Evolutionary conservation across 2,888 invertebrate species (phyloP).

Genomic region (Lochmaea capreae): DNA sequence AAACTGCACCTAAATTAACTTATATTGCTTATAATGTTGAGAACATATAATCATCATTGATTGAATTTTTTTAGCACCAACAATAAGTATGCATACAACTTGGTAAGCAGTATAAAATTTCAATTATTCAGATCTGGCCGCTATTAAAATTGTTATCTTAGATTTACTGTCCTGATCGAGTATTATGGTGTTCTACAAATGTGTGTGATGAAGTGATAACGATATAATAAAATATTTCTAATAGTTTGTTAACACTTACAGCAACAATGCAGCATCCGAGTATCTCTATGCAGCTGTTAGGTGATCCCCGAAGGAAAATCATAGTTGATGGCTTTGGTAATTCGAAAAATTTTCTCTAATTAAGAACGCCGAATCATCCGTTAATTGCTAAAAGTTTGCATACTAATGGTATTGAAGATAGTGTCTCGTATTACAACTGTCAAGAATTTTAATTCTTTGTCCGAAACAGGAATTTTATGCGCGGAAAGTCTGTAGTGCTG

Average conservation of each 20-base stretch:
- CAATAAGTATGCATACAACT: no score
- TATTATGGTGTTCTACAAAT: not conserved
- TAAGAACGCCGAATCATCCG: constrained; percentile 46
- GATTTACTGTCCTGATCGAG: not conserved
- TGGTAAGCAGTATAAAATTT: no score
- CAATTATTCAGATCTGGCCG: no score
- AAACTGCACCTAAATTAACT: no score
- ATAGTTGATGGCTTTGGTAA: constrained; percentile 38
- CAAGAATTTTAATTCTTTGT: constrained; percentile 64
- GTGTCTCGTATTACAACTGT: constrained; percentile 60
- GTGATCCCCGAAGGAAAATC: constrained; percentile 35
- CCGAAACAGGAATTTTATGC: constrained; percentile 62
- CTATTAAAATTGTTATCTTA: no score
- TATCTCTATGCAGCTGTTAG: constrained; percentile 13
- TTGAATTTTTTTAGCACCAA: no score
- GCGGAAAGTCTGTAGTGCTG: constrained; percentile 58
- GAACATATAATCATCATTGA: no score
- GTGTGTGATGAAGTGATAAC: constrained; percentile 16
- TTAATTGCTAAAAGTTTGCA: constrained; percentile 50
- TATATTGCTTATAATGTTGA: no score
- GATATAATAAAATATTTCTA: constrained; percentile 26
- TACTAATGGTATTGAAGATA: constrained; percentile 47
- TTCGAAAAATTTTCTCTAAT: constrained; percentile 48
- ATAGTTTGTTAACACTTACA: constrained; percentile 21
- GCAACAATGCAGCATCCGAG: constrained; percentile 11